phyloP scores from a whole-genome alignment of 92 coral and sea anemone species.

The Bergia sp. region DNA sequence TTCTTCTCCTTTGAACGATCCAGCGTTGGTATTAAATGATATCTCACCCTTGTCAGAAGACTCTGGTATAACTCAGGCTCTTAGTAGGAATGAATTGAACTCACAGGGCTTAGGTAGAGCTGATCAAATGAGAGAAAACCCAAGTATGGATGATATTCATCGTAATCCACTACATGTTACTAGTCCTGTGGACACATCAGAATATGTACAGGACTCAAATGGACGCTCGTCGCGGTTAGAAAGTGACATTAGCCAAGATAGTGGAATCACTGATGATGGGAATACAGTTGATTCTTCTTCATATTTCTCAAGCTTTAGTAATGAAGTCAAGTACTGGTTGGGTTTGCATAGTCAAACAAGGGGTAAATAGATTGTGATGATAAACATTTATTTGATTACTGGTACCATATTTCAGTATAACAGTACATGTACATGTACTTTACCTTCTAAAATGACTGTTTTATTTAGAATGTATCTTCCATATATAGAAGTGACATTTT shows the following conservation, averaged over 20 bases:
- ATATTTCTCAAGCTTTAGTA: slow-evolving; percentile 70
- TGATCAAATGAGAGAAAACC: not conserved
- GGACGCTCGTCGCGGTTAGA: slow-evolving; percentile 42
- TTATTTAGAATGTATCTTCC: too few relatives aligned
- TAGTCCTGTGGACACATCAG: not conserved
- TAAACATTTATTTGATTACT: not conserved
- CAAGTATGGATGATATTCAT: not conserved
- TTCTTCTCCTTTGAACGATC: slow-evolving; percentile 31
- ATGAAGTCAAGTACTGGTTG: slow-evolving; percentile 87
- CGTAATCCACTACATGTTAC: slow-evolving; percentile 16
- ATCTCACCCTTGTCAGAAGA: slow-evolving; percentile 78
- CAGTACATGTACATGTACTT: too few relatives aligned
- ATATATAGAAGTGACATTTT: too few relatives aligned
- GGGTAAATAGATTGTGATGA: not conserved
- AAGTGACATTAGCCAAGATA: slow-evolving; percentile 52
- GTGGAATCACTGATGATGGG: slow-evolving; percentile 48
- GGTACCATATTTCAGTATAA: too few relatives aligned
- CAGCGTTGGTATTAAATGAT: slow-evolving; percentile 5
- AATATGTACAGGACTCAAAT: slow-evolving; percentile 29
- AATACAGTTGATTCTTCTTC: slow-evolving; percentile 38
- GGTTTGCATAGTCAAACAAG: slow-evolving; percentile 60
- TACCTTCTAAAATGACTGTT: too few relatives aligned
- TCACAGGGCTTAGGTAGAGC: slow-evolving; percentile 3
- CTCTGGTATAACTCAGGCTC: slow-evolving; percentile 74
- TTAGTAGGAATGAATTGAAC: slow-evolving; percentile 37